Evolutionary conservation across 2,888 invertebrate species (phyloP), one percentile per base, ranked within the genome.

Genomic region (Eremobia ochroleuca): DNA sequence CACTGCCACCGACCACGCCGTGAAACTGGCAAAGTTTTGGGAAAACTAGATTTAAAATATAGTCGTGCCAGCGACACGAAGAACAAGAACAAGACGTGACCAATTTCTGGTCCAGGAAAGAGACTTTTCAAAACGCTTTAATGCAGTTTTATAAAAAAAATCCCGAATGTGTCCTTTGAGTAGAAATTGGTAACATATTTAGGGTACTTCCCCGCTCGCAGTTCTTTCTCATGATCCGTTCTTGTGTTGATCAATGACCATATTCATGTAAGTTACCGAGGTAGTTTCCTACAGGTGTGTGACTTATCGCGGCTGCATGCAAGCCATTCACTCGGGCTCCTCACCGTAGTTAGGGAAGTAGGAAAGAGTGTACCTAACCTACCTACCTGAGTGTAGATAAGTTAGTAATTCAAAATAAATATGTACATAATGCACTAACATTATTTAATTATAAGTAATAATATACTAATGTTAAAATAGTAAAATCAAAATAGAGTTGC

Each of bases 401-500:
- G 31, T 9, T 3, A 59, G 8, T 28, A 4, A 13, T 40, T 40
- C 18, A 40, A 73, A 73, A 71, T 28, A 71, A 58, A 37, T 21
- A 25, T 9, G 1, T n/a, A 13, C 25, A 4, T 21, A 18, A 62
- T 28, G 28, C 15, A 77, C 1, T 21, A 64, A 40, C 31, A 37
- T n/a, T 31, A 65, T 59, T 40, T 65, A 37, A 49, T 21, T 73
- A 31, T 6, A 18, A 18, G 31, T 8, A 55, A 58, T 59, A 15
- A 58, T 6, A 18, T 49, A 21, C 68, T n/a, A 52, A n/a, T 43
- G 18, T 18, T 18, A 77, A 13, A 40, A 73, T 55, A 31, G 11
- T 49, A 52, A 15, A 49, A 81, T 92, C 83, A 96, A 85, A 96
- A 96, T 64, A 96, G 86, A 21, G 94, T 90, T 46, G 96, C 96